A percentile compares a stretch with the other conserved stretches of the same genome.
Conservation (phyloP, 2,888 invertebrate species). For the Sericinus montela region DNA sequence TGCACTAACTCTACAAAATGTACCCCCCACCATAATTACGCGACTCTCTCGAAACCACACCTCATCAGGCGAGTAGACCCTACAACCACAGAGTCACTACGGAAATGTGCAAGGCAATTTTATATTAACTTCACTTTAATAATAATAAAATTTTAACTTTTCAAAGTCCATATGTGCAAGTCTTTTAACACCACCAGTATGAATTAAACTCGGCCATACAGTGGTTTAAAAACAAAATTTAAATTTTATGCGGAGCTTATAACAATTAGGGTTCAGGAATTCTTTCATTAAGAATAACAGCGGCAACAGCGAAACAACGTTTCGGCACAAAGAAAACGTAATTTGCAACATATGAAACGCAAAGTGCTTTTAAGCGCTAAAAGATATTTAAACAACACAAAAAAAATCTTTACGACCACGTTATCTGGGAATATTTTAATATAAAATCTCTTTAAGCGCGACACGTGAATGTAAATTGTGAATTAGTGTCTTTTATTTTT, state of each 20-base stretch:
- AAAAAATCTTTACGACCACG: slow-evolving; percentile 13
- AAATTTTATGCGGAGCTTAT: slow-evolving; percentile 17
- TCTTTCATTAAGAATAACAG: slow-evolving; percentile 18
- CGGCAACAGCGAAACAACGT: slow-evolving; percentile 10
- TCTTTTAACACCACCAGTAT: neutral
- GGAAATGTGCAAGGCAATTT: no score
- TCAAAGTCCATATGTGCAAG: slow-evolving; percentile 2
- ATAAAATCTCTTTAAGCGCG: slow-evolving; percentile 8
- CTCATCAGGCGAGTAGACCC: no score
- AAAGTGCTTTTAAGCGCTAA: slow-evolving; percentile 16
- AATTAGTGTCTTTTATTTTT: no score
- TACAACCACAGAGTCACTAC: no score
- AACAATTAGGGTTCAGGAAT: slow-evolving; percentile 18
- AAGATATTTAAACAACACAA: slow-evolving; percentile 16
- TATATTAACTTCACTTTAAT: no score
- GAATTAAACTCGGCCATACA: neutral
- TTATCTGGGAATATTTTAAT: slow-evolving; percentile 11
- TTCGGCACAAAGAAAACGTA: slow-evolving; percentile 16
- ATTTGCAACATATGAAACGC: slow-evolving; percentile 13
- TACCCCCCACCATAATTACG: no score
- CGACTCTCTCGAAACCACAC: no score
- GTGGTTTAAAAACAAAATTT: slow-evolving; percentile 6
- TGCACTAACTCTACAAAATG: no score
- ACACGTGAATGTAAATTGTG: neutral
- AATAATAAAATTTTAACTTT: neutral